A percentile compares a stretch with the other conserved stretches of the same genome.
These are phyloP conservation scores for Listronotus oregonensis DNA, from an alignment of 1,140 invertebrate genomes.

Conservation along the genomic window DNA sequence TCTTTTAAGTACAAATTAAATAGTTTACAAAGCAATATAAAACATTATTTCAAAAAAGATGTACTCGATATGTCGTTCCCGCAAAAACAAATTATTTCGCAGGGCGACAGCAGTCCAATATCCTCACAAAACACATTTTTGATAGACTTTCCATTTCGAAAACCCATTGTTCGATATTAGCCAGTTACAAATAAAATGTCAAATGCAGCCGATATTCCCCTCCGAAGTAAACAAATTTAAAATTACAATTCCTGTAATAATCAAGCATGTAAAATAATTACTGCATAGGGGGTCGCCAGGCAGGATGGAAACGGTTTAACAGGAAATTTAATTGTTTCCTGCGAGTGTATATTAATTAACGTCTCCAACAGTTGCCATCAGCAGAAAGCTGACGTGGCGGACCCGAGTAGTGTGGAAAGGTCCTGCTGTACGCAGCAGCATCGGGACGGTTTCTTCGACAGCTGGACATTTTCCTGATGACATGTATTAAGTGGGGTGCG, in stretches of 20 bases:
- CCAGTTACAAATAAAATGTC: constrained; percentile 35
- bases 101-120: too few species aligned
- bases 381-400: constrained; percentile 51
- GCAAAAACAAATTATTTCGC: too few species aligned
- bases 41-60: too few species aligned
- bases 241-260: constrained; percentile 51
- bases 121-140: constrained; percentile 15
- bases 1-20: too few species aligned
- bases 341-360: constrained; percentile 57
- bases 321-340: constrained; percentile 54
- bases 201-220: constrained; percentile 28
- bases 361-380: constrained; percentile 55
- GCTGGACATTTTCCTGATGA: constrained; percentile 57
- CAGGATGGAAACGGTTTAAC: constrained; percentile 44
- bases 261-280: constrained; percentile 53
- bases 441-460: constrained; percentile 47
- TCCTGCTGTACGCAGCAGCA: constrained; percentile 25
- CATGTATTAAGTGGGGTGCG: constrained; percentile 56
- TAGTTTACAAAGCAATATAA: too few species aligned
- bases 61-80: too few species aligned
- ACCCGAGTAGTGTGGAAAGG: constrained; percentile 37
- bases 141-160: constrained; percentile 27
- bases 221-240: constrained; percentile 47
- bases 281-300: constrained; percentile 36
- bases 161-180: constrained; percentile 6